Evolutionary conservation across 2,113 vertebrate species (phyloP).

Genomic region (Bostrychus sinensis): DNA sequence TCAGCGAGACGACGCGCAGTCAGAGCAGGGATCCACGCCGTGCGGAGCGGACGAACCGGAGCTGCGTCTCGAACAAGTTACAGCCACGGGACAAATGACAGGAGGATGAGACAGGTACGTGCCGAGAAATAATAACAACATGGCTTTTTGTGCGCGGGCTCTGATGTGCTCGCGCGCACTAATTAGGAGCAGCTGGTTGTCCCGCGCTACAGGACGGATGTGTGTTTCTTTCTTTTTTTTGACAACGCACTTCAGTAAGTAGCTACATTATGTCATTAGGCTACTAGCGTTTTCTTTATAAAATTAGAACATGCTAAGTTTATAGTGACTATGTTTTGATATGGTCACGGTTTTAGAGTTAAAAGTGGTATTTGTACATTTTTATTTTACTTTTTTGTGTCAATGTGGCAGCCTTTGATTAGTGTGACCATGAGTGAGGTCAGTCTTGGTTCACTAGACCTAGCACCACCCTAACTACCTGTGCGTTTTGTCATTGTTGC

Average conservation of each 20-base stretch:
- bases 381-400: neutral
- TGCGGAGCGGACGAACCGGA: slow-evolving; percentile 24
- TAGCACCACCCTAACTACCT: neutral
- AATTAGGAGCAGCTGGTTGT: neutral
- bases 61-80: slow-evolving; percentile 15
- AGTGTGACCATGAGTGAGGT: neutral
- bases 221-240: no score
- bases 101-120: slow-evolving; percentile 44
- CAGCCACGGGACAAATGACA: neutral
- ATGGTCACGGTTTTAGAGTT: neutral
- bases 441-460: neutral
- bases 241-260: slow-evolving; percentile 19
- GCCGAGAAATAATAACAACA: neutral
- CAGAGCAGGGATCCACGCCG: slow-evolving; percentile 17
- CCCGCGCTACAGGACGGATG: neutral
- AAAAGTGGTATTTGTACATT: neutral
- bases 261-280: neutral
- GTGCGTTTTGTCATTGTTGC: neutral
- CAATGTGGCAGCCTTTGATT: no score
- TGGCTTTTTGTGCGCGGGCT: neutral
- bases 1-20: slow-evolving; percentile 9
- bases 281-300: neutral
- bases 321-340: neutral
- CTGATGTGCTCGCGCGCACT: neutral
- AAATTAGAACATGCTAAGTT: no score